Percentiles rank a stretch among this genome's conserved stretches.
Evolutionary conservation across 2,113 vertebrate genomes (phyloP).

Genomic region (Ariopsis seemanni): DNA sequence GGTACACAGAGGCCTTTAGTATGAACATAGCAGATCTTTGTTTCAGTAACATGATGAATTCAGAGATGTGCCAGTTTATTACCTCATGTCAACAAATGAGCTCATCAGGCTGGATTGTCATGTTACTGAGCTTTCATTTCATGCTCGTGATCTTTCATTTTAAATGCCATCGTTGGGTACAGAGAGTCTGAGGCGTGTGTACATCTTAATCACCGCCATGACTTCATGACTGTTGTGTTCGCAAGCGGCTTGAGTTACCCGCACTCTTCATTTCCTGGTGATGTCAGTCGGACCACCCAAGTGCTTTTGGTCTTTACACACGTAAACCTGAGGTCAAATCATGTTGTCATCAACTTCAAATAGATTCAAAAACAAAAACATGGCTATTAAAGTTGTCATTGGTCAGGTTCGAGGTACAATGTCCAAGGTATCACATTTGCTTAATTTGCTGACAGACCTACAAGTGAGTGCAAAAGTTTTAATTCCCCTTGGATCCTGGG

Average conservation of each 20-base stretch:
- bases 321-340: background rate
- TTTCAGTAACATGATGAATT: conserved; percentile 28
- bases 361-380: background rate
- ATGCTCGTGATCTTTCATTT: conserved; percentile 16
- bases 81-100: conserved; percentile 30
- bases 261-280: conserved; percentile 3
- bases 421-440: background rate
- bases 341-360: conserved; percentile 17
- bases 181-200: conserved; percentile 21
- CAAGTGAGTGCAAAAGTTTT: background rate
- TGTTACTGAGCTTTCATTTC: conserved; percentile 20
- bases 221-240: conserved; percentile 19
- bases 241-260: conserved; percentile 12
- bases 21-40: conserved; percentile 3
- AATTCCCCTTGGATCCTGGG: background rate
- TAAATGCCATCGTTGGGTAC: conserved; percentile 14
- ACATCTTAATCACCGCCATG: conserved; percentile 24
- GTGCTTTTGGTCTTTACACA: conserved; percentile 12
- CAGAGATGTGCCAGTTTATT: background rate
- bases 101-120: conserved; percentile 24
- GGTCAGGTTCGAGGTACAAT: background rate
- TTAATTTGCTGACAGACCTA: conserved; percentile 8
- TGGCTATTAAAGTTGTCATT: background rate
- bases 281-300: conserved; percentile 33
- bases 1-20: background rate